Evolutionary conservation across 2,113 vertebrate genomes (phyloP), one percentile per base, ranked within the genome.

Genomic region (Thunnus maccoyii): DNA sequence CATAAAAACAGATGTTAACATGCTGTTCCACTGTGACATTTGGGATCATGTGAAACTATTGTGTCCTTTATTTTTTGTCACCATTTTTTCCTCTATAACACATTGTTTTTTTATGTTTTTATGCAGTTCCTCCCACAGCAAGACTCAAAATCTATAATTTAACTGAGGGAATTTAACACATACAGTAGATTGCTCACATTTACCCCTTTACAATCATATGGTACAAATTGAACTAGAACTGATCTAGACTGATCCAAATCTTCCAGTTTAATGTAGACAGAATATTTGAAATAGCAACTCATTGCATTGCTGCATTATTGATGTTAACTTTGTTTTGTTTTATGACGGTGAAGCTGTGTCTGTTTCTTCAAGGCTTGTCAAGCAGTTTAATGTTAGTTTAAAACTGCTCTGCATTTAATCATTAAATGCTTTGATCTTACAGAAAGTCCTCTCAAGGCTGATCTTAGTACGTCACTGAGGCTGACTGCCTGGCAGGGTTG

Each of bases 381-480:
- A 32, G 25, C 65, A 50, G 41, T 65, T 65, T 58, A 41, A 16
- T 56, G 61, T 64, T 48, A 8, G 2, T 70, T 73, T 27, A 51
- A 55, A 20, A 73, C 63, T 1, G 22, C 77, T 71, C 47, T 65
- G 73, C 54, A 67, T 87, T 81, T 48, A 55, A 57, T 56, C 64
- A 32, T 80, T 83, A 80, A 80, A 63, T 72, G 74, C 74, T 75
- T 80, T 71, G 4, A 46, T 66, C 25, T 60, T 10, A 52, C 48
- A 66, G 60, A 60, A 55, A 77, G 71, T 70, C 32, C 22, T 84
- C 72, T 32, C 17, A 47, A 55, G 76, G 72, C 79, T 85, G 72
- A 87, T 76, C 60, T 58, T 14, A 85, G 89, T 82, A 68, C 61
- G 80, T 80, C n/a, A 69, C 41, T 75, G 55, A 62, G 70, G 72